These are phyloP conservation scores for Zoanthus sociatus DNA, from an alignment of 92 coral and sea anemone genomes.

Conservation along the genomic window DNA sequence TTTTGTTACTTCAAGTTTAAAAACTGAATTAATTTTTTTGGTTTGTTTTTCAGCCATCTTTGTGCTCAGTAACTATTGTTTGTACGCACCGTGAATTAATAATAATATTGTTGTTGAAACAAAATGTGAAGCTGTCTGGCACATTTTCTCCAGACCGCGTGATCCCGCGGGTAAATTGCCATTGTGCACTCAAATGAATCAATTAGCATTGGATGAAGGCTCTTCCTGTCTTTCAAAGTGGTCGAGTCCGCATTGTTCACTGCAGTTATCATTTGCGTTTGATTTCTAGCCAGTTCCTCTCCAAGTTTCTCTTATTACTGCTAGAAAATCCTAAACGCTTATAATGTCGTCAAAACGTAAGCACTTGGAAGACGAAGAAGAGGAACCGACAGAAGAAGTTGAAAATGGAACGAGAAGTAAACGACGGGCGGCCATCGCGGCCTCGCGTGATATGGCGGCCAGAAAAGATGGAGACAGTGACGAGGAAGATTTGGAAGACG, in stretches of 20 bases:
- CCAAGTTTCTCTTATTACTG: neutral
- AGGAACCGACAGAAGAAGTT: constrained; percentile 73
- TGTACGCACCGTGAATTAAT: no score
- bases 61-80: no score
- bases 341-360: constrained; percentile 90
- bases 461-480: constrained; percentile 74
- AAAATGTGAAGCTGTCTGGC: neutral
- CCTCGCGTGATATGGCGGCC: constrained; percentile 84
- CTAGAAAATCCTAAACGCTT: neutral
- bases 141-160: constrained; percentile 28
- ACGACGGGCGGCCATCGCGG: constrained; percentile 87
- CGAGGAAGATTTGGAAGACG: constrained; percentile 79
- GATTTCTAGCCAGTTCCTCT: neutral
- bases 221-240: constrained; percentile 4
- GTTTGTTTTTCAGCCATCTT: no score
- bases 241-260: neutral
- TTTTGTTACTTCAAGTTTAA: no score
- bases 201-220: constrained; percentile 5
- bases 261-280: constrained; percentile 14
- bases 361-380: constrained; percentile 87
- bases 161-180: constrained; percentile 13
- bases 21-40: no score
- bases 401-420: constrained; percentile 77
- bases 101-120: neutral
- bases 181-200: constrained; percentile 34